Base-by-base conservation (phyloP, 2,113 vertebrate genomes). In the Aegotheles bennettii region DNA sequence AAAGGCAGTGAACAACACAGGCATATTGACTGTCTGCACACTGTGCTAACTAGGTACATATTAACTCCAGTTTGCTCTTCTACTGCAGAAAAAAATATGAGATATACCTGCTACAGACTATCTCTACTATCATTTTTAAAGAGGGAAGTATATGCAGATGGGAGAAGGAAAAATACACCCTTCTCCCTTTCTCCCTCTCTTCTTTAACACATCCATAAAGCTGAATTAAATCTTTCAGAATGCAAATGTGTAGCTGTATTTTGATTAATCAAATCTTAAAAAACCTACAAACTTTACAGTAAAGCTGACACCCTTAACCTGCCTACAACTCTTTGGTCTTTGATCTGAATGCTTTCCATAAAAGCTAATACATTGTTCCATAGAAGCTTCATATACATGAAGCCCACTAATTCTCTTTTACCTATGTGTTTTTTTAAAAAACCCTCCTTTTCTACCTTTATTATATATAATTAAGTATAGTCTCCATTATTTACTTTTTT, bases 71-170 rank as follows among this genome's bases (percentile, higher is more conserved):
- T 73, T 93, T 60, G 6, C 18, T 51, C 12, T 71, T 28, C 26
- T 43, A 38, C 9, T 53, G 29, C 17, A 86, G 18, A 63, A 84
- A 47, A 79, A 35, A 71, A 50, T 53, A 19, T 59, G 47, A 87
- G 17, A 54, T 11, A 31, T 3, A 51, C 4, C 38, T 71, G 35
- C 33, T 57, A 76, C 83, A 89, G 31, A 11, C 36, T n/a, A 31
- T 6, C 6, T 78, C 84, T 54, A 50, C 19, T 67, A 15, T 50
- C 21, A 50, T 31, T 48, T 18, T 54, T 51, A 63, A 77, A 90
- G 7, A 48, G 26, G 4, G 64, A 64, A 64, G 19, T 35, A 53
- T 9, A 48, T 23, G 15, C 0, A 0, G 3, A 7, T 38, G 23
- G 68, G 11, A 85, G 11, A 73, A 8, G 14, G 16, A n/a, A 64